phyloP scores from a whole-genome alignment of 1,140 invertebrate species.

The Cotesia typhae region DNA sequence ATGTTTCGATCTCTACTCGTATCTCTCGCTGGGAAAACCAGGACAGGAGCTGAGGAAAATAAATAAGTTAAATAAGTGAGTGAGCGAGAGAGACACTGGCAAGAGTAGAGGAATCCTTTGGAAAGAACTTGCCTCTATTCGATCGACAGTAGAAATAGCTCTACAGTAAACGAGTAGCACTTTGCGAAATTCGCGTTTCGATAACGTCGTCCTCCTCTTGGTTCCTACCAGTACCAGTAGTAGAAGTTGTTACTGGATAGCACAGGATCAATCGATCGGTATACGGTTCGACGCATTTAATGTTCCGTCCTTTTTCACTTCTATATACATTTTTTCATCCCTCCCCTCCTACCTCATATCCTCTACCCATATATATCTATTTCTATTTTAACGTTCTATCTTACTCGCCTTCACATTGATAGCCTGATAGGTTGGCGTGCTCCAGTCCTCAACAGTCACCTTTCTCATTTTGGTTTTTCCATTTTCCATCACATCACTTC shows the following conservation, averaged over 20 bases:
- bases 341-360: slow-evolving; percentile 1
- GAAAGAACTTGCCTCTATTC: slow-evolving; percentile 24
- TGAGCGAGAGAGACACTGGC: slow-evolving; percentile 8
- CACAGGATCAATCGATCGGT: slow-evolving; percentile 31
- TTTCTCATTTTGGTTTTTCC: background rate
- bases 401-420: background rate
- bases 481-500: too few species aligned
- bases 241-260: slow-evolving; percentile 30
- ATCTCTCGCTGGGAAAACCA: background rate
- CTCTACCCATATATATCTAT: background rate
- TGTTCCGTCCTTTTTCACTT: too few species aligned
- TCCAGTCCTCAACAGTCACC: background rate
- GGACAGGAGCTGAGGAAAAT: slow-evolving; percentile 2
- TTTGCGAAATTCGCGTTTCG: slow-evolving; percentile 41
- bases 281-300: slow-evolving; percentile 32
- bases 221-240: background rate
- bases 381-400: background rate
- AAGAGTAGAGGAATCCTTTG: slow-evolving; percentile 25
- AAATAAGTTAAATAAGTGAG: slow-evolving; percentile 4
- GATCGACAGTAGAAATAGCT: slow-evolving; percentile 34
- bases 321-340: background rate
- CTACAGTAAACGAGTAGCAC: slow-evolving; percentile 39
- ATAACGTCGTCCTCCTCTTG: slow-evolving; percentile 23
- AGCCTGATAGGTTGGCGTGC: too few species aligned
- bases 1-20: too few species aligned